These are phyloP conservation scores for Asobara japonica DNA, from an alignment of 1,140 invertebrate species.

Conservation along the genomic window DNA sequence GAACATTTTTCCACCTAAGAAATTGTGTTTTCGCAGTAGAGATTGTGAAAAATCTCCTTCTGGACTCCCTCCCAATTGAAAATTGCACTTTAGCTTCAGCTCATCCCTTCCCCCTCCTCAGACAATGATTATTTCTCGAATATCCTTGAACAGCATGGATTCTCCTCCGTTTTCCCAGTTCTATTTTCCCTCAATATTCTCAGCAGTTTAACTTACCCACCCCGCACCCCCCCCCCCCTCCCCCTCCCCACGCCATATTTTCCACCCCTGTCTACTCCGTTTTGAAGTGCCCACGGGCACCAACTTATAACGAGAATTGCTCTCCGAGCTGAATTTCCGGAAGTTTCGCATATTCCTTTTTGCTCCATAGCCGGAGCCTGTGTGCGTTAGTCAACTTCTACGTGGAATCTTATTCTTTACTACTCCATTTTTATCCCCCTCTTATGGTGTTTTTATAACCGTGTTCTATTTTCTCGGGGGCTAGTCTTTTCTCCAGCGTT, in stretches of 20 bases:
- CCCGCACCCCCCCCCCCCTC: not conserved
- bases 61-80: too few species aligned
- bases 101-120: too few species aligned
- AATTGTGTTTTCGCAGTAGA: too few species aligned
- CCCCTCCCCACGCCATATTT: slow-evolving; percentile 7
- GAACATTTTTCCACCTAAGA: too few species aligned
- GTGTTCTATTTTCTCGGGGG: not conserved
- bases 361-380: not conserved
- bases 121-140: not conserved
- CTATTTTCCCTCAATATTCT: not conserved
- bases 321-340: slow-evolving; percentile 45
- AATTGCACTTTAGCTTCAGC: too few species aligned
- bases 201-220: not conserved
- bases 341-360: slow-evolving; percentile 41
- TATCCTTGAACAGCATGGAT: not conserved
- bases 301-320: slow-evolving; percentile 59
- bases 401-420: slow-evolving; percentile 14
- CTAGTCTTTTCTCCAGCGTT: not conserved
- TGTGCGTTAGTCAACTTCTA: slow-evolving; percentile 27
- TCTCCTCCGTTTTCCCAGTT: not conserved
- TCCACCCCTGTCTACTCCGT: slow-evolving; percentile 6
- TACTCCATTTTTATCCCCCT: slow-evolving; percentile 30
- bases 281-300: slow-evolving; percentile 41
- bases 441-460: not conserved
- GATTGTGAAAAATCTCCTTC: too few species aligned